Evolutionary conservation across 2,888 invertebrate species (phyloP), one percentile per base, ranked within the genome.

Genomic region (Netelia virgata): DNA sequence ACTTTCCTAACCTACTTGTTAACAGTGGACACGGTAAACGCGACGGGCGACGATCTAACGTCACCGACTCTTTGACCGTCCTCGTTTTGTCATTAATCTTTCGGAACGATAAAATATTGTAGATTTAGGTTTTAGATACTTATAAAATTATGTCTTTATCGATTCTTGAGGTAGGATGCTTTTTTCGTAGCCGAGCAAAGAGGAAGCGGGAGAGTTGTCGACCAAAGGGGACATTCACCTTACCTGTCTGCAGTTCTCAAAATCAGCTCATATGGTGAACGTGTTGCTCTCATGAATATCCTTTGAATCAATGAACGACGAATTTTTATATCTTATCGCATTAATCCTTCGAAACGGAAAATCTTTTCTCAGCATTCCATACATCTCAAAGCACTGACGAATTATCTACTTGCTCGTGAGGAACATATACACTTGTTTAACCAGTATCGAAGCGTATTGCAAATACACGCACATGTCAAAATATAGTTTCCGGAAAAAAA

Each of bases 331-430:
- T 72, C 72, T 66, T n/a, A 55, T 70, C 53, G 72, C 72, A 63
- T 66, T 50, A 72, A 84, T 76, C 66, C 75, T 80, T 72, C 72
- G 23, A 10, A 47, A 80, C 72, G 66, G 63, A 55, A 80, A 72
- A 50, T 64, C 63, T 75, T 57, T 84, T 20, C n/a, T 72, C 47
- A 76, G 43, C 50, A 76, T 76, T 84, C 59, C 61, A 53, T 76
- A 76, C 83, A 84, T 84, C 61, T 84, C 83, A 64, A 66, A 73
- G 23, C 61, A 61, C 64, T 28, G 20, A 59, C 41, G n/a, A 28
- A 61, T 59, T 36, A 43, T n/a, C 23, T 10, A 43, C 10, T 23
- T 36, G 18, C 36, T 18, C 18, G n/a, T 69, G 23, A 47, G 55
- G 61, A 63, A 70, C 41, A 28, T 55, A 55, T 59, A 11, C 72